A percentile compares a stretch with the other conserved stretches of the same genome.
Evolutionary conservation across 2,888 invertebrate species (phyloP).

Genomic region (Drosophila histrio): DNA sequence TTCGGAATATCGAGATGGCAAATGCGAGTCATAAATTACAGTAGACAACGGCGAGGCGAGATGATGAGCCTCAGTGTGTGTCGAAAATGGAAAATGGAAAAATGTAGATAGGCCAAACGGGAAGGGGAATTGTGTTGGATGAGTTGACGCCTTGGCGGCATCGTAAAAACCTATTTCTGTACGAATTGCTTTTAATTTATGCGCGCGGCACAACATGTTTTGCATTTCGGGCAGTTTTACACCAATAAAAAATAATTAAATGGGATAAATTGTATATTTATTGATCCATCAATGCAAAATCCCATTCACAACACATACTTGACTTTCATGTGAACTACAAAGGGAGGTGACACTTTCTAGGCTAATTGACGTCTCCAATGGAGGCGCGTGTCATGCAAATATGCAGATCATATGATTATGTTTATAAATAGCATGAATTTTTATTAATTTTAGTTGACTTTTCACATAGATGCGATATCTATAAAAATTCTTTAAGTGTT

Average conservation of each 20-base stretch:
- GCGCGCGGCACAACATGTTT: constrained; percentile 73
- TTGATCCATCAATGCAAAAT: constrained; percentile 40
- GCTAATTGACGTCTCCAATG: constrained; percentile 3
- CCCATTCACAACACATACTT: constrained; percentile 4
- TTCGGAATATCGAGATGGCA: constrained; percentile 46
- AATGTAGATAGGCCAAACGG: constrained; percentile 18
- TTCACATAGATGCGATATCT: constrained; percentile 32
- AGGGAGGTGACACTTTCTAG: background rate
- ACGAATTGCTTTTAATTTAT: constrained; percentile 66
- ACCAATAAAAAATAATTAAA: constrained; percentile 69
- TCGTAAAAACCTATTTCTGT: constrained; percentile 75
- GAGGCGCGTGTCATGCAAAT: constrained; percentile 47
- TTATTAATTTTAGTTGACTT: constrained; percentile 29
- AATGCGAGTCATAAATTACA: constrained; percentile 69
- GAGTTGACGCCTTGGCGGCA: constrained; percentile 54
- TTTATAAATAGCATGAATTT: constrained; percentile 23
- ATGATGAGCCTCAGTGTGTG: background rate
- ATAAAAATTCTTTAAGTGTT: constrained; percentile 63
- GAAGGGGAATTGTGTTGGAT: constrained; percentile 25
- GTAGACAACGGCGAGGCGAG: constrained; percentile 16
- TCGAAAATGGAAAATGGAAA: constrained; percentile 37
- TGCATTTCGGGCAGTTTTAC: constrained; percentile 64
- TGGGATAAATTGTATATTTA: constrained; percentile 57
- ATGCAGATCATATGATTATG: constrained; percentile 26
- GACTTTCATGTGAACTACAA: constrained; percentile 37